Percentiles rank a stretch among this genome's conserved stretches.
Conservation (phyloP, 2,888 invertebrate genomes). For the Oxytorus armatus region DNA sequence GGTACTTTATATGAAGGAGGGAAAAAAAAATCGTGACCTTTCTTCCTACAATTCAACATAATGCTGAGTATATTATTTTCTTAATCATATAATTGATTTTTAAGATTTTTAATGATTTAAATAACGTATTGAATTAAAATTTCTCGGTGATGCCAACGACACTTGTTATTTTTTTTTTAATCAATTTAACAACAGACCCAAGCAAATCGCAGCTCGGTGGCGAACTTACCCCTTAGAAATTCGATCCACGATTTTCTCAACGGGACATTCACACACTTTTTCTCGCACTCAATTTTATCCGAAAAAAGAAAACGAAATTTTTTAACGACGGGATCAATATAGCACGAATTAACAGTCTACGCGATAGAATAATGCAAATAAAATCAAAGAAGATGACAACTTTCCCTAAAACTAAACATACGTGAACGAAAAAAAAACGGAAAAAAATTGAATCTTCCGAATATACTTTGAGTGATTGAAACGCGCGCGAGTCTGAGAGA, state of each 20-base stretch:
- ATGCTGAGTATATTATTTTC: no score
- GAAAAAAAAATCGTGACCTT: no score
- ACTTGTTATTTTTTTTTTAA: neutral
- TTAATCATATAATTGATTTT: no score
- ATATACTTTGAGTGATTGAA: no score
- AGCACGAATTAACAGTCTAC: neutral
- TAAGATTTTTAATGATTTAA: no score
- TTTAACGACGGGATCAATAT: neutral
- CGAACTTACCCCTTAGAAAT: slow-evolving; percentile 54
- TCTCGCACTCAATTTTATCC: slow-evolving; percentile 25
- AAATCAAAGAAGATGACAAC: neutral
- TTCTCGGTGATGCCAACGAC: neutral
- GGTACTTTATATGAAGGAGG: no score
- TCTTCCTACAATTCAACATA: no score
- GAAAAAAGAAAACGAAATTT: neutral
- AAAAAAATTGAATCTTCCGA: no score
- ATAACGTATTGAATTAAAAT: no score
- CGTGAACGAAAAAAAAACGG: neutral
- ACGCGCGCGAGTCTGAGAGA: no score
- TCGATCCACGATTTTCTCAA: slow-evolving; percentile 50
- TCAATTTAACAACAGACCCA: neutral
- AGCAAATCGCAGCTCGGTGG: neutral
- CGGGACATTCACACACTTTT: slow-evolving; percentile 53
- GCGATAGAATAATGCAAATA: neutral
- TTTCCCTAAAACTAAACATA: neutral